Percentiles rank a stretch among this genome's conserved stretches.
Evolutionary conservation across 37 sponge, comb jelly and placozoan genomes (phyloP).

Genomic region (Aphrocallistes beatrix): DNA sequence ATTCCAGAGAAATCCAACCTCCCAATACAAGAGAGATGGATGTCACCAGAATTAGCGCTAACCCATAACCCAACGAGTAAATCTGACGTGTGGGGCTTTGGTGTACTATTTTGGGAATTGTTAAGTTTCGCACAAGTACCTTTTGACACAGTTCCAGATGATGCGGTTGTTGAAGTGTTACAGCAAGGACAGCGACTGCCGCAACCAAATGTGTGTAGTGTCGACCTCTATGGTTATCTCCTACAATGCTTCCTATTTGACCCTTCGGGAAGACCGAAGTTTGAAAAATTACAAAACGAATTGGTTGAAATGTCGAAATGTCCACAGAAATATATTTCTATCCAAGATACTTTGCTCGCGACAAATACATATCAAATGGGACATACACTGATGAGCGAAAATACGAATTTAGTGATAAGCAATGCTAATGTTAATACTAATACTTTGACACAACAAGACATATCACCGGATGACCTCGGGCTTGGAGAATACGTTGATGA

Average conservation of each 20-base stretch:
- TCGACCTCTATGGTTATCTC: background rate
- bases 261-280: background rate
- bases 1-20: background rate
- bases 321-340: background rate
- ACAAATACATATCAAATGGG: background rate
- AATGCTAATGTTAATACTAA: background rate
- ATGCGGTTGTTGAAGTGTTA: background rate
- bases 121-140: constrained; percentile 12
- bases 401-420: background rate
- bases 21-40: background rate
- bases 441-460: background rate
- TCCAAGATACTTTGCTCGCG: background rate
- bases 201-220: background rate
- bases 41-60: background rate
- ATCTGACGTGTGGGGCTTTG: background rate
- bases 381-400: background rate
- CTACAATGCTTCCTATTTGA: constrained; percentile 2
- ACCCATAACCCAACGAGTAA: background rate
- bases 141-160: background rate
- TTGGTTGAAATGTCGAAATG: background rate
- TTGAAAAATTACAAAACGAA: background rate
- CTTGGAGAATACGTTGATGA: background rate
- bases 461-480: background rate
- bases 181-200: constrained; percentile 1
- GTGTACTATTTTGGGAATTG: background rate